A percentile compares a stretch with the other conserved stretches of the same genome.
phyloP scores from a whole-genome alignment of 2,888 invertebrate genomes.

The Meiosimyza platycephala region DNA sequence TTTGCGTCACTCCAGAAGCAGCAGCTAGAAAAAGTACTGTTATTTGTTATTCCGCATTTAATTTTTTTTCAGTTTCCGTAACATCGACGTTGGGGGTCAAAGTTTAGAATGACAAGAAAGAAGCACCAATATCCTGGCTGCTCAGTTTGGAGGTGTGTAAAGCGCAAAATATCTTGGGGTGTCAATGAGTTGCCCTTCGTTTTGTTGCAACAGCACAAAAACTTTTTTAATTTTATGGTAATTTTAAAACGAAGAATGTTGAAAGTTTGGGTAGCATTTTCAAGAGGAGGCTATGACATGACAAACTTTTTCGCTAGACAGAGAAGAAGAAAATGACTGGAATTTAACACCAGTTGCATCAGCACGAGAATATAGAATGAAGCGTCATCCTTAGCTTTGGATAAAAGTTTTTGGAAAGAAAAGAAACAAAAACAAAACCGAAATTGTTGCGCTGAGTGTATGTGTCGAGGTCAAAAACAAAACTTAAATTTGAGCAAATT shows the following conservation, averaged over 20 bases:
- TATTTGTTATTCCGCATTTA: too few species aligned
- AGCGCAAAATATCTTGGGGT: background rate
- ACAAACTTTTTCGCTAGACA: background rate
- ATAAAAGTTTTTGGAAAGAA: too few species aligned
- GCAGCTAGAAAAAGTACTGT: too few species aligned
- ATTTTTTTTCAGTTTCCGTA: background rate
- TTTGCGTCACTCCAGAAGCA: too few species aligned
- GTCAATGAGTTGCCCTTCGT: slow-evolving; percentile 24
- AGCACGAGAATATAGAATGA: background rate
- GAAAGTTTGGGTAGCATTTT: too few species aligned
- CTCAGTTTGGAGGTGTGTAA: background rate
- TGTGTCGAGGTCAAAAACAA: too few species aligned
- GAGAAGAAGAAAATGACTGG: background rate
- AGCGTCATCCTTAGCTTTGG: background rate
- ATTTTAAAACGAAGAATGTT: slow-evolving; percentile 25
- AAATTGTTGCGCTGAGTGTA: too few species aligned
- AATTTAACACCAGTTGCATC: slow-evolving; percentile 16
- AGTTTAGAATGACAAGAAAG: background rate
- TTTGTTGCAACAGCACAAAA: slow-evolving; percentile 32
- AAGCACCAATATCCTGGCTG: background rate
- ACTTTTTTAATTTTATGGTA: slow-evolving; percentile 51
- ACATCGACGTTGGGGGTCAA: background rate
- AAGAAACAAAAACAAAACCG: too few species aligned
- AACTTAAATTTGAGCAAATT: too few species aligned
- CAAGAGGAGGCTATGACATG: background rate